A percentile compares a stretch with the other conserved stretches of the same genome.
These are phyloP conservation scores for Tragelaphus buxtoni DNA, from an alignment of 2,113 vertebrate genomes.

Conservation along the genomic window DNA sequence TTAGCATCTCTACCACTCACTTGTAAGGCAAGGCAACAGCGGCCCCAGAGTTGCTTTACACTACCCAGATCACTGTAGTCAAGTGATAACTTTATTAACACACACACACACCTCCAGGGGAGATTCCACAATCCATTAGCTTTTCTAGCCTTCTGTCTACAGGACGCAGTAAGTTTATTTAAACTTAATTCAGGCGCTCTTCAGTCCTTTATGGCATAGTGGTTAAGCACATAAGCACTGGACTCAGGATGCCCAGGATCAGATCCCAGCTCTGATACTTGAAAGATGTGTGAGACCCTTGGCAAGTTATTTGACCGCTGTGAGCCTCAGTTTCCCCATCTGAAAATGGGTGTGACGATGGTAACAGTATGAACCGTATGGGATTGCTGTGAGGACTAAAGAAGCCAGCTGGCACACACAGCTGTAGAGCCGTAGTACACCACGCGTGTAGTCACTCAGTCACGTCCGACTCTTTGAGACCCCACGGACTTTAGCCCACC, in stretches of 20 bases:
- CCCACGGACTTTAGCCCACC: not conserved
- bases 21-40: not conserved
- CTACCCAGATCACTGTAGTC: not conserved
- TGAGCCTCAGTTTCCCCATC: not conserved
- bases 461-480: not conserved
- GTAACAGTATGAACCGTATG: not conserved
- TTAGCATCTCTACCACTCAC: not conserved
- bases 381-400: not conserved
- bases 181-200: not conserved
- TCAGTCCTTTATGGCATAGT: not conserved
- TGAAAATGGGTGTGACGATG: not conserved
- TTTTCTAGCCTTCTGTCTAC: not conserved
- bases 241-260: not conserved
- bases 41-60: not conserved
- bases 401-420: no score
- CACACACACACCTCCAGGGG: not conserved
- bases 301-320: not conserved
- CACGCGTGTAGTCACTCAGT: fast-evolving
- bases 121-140: not conserved
- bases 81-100: not conserved
- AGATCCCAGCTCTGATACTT: not conserved
- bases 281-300: not conserved
- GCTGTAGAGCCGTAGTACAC: fast-evolving
- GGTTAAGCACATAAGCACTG: not conserved
- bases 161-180: not conserved